Percentiles rank a stretch among this genome's conserved stretches.
Evolutionary conservation across 92 coral and sea anemone genomes (phyloP).

Genomic region (Phenganax subtilis): DNA sequence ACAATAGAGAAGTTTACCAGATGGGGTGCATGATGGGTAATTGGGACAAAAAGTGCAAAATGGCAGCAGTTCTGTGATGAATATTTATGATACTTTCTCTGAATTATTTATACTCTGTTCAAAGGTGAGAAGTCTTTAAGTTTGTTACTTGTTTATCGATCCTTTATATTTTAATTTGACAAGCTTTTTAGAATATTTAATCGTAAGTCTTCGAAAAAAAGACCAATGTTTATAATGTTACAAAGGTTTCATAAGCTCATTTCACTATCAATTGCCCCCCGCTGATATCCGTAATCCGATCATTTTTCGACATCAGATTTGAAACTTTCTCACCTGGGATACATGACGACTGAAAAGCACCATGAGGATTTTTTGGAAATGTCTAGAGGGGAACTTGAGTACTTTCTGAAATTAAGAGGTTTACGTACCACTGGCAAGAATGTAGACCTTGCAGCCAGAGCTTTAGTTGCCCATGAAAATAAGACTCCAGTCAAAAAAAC

Average conservation of each 20-base stretch:
- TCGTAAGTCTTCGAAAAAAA: neutral
- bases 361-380: conserved; percentile 38
- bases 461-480: conserved; percentile 53
- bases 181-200: neutral
- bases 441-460: conserved; percentile 49
- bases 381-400: conserved; percentile 44
- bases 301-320: no score
- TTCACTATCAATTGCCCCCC: neutral
- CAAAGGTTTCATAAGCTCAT: neutral
- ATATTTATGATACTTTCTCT: neutral
- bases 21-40: neutral
- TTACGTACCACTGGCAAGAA: conserved; percentile 35
- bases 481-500: conserved; percentile 36
- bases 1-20: no score
- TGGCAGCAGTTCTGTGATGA: neutral
- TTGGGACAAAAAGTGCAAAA: conserved; percentile 4
- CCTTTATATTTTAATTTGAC: neutral
- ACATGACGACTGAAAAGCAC: conserved; percentile 13
- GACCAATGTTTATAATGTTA: neutral
- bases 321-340: conserved; percentile 25
- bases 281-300: no score
- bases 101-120: neutral
- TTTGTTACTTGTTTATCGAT: neutral
- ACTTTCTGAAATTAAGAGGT: conserved; percentile 40
- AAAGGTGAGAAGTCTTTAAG: neutral